A percentile compares a stretch with the other conserved stretches of the same genome.
Conservation (phyloP, 1,140 invertebrate species). For the Zaprionus vittiger region DNA sequence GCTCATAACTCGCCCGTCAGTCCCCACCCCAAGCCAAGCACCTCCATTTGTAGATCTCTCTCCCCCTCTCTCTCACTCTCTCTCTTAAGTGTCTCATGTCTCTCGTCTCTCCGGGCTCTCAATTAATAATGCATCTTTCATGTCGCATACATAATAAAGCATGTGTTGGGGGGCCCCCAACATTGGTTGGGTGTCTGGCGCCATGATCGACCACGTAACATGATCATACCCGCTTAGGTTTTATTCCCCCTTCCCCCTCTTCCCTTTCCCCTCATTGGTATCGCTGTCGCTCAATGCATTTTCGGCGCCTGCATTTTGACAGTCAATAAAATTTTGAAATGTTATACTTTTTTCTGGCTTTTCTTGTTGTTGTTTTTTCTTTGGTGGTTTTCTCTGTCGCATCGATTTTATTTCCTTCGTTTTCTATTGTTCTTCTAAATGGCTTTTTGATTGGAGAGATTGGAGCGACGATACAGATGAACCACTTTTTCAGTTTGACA, state of each 20-base stretch:
- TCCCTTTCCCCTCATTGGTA: not conserved
- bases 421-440: slow-evolving; percentile 66
- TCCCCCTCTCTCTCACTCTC: not conserved
- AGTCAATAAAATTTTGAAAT: slow-evolving; percentile 83
- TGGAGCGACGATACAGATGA: slow-evolving; percentile 70
- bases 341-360: slow-evolving; percentile 67
- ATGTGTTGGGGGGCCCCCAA: slow-evolving; percentile 29
- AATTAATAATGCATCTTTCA: slow-evolving; percentile 70
- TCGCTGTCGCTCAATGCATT: slow-evolving; percentile 25
- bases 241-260: slow-evolving; percentile 30
- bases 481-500: slow-evolving; percentile 80
- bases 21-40: not conserved
- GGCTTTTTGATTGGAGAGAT: slow-evolving; percentile 79
- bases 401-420: slow-evolving; percentile 63
- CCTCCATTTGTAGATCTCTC: not conserved
- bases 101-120: not conserved
- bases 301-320: slow-evolving; percentile 77
- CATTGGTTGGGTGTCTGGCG: slow-evolving; percentile 44
- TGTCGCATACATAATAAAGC: slow-evolving; percentile 64
- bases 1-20: slow-evolving; percentile 43
- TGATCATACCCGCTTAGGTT: slow-evolving; percentile 70
- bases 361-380: slow-evolving; percentile 9
- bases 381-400: slow-evolving; percentile 46
- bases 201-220: slow-evolving; percentile 49
- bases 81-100: slow-evolving; percentile 11